These are phyloP conservation scores for Drosophila gaucha DNA, from an alignment of 2,888 invertebrate genomes.

Conservation along the genomic window DNA sequence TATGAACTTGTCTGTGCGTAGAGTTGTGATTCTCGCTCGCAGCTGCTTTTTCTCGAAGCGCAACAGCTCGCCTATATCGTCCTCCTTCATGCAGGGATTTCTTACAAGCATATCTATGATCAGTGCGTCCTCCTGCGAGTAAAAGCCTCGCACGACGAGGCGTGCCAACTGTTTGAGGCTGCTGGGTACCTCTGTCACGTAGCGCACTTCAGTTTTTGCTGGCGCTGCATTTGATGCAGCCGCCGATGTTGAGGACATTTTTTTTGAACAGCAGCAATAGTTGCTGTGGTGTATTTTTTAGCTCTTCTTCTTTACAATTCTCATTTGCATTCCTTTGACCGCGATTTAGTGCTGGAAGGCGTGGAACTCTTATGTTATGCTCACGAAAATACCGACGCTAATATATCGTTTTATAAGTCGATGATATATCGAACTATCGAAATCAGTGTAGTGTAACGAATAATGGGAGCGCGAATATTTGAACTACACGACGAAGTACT, in stretches of 20 bases:
- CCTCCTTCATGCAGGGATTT: conserved; percentile 96
- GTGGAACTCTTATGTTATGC: conserved; percentile 7
- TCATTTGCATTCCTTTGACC: conserved; percentile 3
- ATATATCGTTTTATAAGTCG: conserved; percentile 18
- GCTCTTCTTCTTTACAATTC: conserved; percentile 19
- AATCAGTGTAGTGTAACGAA: background rate
- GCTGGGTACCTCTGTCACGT: conserved; percentile 96
- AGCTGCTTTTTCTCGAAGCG: conserved; percentile 98
- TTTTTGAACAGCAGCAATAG: conserved; percentile 6
- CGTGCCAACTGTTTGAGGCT: conserved; percentile 96
- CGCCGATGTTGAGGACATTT: conserved; percentile 69
- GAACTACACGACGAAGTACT: background rate
- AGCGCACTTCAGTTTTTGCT: conserved; percentile 88
- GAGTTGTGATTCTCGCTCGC: conserved; percentile 92
- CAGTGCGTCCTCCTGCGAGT: conserved; percentile 96
- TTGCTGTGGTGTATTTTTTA: conserved; percentile 6
- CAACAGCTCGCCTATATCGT: conserved; percentile 94
- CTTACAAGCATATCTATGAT: conserved; percentile 98
- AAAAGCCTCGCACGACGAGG: conserved; percentile 96
- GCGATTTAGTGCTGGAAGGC: conserved; percentile 13
- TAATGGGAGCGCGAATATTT: background rate
- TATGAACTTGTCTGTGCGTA: conserved; percentile 97
- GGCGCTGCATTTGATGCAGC: conserved; percentile 67
- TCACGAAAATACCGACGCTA: background rate
- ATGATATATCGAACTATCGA: background rate